Evolutionary conservation across 2,113 vertebrate species (phyloP).

Genomic region (Archilochus colubris): DNA sequence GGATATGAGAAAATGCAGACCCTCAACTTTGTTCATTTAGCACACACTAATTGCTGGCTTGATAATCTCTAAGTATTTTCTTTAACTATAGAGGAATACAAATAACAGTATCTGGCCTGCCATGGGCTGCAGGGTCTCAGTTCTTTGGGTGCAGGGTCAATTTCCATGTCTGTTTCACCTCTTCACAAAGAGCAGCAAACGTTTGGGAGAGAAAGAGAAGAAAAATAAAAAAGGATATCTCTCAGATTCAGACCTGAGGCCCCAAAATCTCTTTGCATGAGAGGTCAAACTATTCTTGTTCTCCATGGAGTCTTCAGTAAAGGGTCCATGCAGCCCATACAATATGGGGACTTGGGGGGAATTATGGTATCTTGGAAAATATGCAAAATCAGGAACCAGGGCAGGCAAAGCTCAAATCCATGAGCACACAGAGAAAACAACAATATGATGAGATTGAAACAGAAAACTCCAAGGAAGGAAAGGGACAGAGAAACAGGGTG

Average conservation of each 20-base stretch:
- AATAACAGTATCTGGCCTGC: background rate
- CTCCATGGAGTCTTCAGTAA: background rate
- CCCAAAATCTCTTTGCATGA: background rate
- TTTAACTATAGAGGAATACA: background rate
- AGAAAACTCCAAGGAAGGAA: background rate
- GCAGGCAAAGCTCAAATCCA: background rate
- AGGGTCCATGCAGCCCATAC: background rate
- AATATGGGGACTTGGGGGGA: background rate
- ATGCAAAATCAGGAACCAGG: background rate
- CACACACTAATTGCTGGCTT: background rate
- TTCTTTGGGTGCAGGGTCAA: background rate
- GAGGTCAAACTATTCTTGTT: background rate
- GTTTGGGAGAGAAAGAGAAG: background rate
- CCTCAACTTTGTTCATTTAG: background rate
- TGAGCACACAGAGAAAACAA: background rate
- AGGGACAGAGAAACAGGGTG: background rate
- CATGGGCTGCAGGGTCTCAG: background rate
- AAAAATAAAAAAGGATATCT: background rate
- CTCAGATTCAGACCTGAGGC: background rate
- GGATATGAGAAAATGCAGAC: background rate
- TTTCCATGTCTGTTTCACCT: background rate
- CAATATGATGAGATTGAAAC: background rate
- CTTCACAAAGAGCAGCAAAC: background rate
- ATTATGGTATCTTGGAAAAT: background rate
- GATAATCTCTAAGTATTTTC: background rate